phyloP scores from a whole-genome alignment of 2,888 invertebrate genomes.

The Tipula unca region DNA sequence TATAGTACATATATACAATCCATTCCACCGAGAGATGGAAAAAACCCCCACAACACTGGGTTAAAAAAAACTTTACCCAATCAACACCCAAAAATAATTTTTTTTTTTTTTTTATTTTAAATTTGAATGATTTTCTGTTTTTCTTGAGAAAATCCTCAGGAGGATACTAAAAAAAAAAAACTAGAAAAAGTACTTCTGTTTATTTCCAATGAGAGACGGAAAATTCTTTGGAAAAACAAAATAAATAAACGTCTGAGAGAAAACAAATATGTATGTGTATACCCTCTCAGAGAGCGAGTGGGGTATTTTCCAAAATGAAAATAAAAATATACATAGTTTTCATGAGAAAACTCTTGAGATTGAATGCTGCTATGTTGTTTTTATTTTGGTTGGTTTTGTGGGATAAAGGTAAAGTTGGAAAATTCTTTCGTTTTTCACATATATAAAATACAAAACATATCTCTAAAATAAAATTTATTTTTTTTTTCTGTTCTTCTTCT shows the following conservation, averaged over 20 bases:
- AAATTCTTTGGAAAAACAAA: neutral
- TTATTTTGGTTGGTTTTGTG: neutral
- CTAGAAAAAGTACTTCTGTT: conserved; percentile 14
- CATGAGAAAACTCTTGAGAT: neutral
- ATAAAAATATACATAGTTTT: neutral
- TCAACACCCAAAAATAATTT: conserved; percentile 14
- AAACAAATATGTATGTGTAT: neutral
- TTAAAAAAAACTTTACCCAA: neutral
- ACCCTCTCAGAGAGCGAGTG: neutral
- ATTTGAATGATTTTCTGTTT: conserved; percentile 18
- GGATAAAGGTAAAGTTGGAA: neutral
- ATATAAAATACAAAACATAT: neutral
- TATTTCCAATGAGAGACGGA: neutral
- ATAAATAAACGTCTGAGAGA: neutral
- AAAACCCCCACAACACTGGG: neutral
- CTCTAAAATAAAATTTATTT: neutral
- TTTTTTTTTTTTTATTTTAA: neutral
- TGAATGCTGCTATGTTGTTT: neutral
- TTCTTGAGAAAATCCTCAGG: neutral
- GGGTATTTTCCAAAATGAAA: neutral
- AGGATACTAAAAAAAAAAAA: neutral
- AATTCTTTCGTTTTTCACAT: neutral
- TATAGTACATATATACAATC: neutral
- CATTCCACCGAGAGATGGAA: neutral
- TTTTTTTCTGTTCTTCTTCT: neutral